Conservation (phyloP, 2,888 invertebrate species). For the Atethmia centrago region DNA sequence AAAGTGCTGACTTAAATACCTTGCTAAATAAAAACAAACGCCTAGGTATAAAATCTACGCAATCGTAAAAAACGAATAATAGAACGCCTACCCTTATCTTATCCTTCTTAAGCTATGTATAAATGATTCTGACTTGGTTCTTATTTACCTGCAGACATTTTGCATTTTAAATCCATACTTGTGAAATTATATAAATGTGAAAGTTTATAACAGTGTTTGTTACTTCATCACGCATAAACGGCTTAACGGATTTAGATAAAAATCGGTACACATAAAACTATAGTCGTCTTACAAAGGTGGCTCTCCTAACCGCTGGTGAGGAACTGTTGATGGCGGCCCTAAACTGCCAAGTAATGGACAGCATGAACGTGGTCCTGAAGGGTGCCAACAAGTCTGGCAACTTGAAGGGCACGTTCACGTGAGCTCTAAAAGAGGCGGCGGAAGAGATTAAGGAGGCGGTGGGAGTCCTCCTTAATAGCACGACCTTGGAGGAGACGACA, state of each 20-base stretch:
- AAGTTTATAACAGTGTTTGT: neutral
- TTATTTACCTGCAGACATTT: neutral
- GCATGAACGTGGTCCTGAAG: too few species aligned
- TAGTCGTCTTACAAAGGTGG: too few species aligned
- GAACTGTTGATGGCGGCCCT: too few species aligned
- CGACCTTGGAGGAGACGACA: neutral
- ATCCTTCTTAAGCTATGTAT: neutral
- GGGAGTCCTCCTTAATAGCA: neutral
- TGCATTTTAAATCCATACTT: neutral
- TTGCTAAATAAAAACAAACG: constrained; percentile 1
- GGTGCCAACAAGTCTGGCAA: too few species aligned
- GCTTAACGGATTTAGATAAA: neutral
- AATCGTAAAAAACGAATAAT: neutral
- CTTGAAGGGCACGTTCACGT: too few species aligned
- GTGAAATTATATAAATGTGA: neutral
- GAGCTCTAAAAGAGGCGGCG: too few species aligned
- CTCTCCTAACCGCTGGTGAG: too few species aligned
- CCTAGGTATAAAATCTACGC: neutral
- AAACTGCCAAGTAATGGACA: too few species aligned
- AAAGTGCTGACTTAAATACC: neutral
- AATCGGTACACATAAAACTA: neutral
- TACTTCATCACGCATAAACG: neutral
- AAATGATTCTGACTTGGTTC: neutral
- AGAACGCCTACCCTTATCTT: constrained; percentile 1
- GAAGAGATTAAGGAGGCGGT: neutral